Base-by-base conservation (phyloP, 2,113 vertebrate genomes). In the Spilogale gracilis region DNA sequence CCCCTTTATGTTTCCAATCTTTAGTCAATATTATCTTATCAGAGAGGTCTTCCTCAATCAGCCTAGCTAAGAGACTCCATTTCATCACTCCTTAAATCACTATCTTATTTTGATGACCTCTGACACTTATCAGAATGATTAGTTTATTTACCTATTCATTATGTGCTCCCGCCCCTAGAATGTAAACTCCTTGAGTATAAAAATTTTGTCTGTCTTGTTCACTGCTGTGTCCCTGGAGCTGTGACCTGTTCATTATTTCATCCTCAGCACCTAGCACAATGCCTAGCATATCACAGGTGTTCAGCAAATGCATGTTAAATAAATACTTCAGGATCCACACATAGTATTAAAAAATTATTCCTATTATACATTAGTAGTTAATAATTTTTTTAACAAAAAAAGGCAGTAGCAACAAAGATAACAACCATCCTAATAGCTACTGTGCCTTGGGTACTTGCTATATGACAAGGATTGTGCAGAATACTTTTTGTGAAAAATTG, bases 221-320 rank as follows among this genome's bases (percentile, higher is more conserved):
- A 84, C n/a, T 50, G 27, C 23, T 92, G 9, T 92, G 71, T 74
- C 27, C 58, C 63, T 89, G 30, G 8, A 80, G 45, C 9, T 69
- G 27, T 25, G 32, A 17, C n/a, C 23, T 89, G 1, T 30, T 91
- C 2, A 52, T 60, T 50, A 61, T 38, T 87, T 56, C 38, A 43
- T 96, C 63, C 30, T 73, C 27, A 87, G n/a, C 18, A 81, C 1
- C 21, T 65, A 48, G 14, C 18, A 87, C 3, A 73, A 14, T 27
- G 3, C 23, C 52, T 85, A n/a, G 9, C 3, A 74, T 8, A 93
- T 79, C n/a, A 79, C 6, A 58, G 4, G 18, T 60, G 45, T 32
- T 93, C 21, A 94, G 50, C 23, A 97, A 94, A 85, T 69, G 52
- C 25, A 80, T 80, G 61, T 45, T 30, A 69, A 91, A 86, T 63